Evolutionary conservation across 2,797 vertebrate species (phyloP).

Genomic region (Rallus crepitans): DNA sequence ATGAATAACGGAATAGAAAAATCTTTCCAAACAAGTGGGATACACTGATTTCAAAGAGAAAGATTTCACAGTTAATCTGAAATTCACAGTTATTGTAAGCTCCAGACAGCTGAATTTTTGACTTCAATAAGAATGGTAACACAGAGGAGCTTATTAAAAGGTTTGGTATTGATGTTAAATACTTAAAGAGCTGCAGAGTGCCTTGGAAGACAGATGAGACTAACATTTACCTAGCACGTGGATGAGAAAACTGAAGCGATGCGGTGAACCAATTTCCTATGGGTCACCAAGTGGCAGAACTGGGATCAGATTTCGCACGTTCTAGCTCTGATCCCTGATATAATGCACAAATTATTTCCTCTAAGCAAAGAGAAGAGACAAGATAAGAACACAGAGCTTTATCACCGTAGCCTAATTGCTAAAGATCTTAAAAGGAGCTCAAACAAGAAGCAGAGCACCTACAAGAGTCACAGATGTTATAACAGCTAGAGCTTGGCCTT

Average conservation of each 20-base stretch:
- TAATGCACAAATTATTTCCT: conserved; percentile 54
- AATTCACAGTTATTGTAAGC: background rate
- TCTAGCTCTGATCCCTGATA: background rate
- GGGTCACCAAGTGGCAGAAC: conserved; percentile 8
- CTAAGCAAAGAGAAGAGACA: conserved; percentile 12
- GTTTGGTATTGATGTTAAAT: background rate
- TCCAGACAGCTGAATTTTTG: conserved; percentile 30
- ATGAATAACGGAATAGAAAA: conserved; percentile 54
- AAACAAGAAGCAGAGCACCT: background rate
- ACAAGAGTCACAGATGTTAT: background rate
- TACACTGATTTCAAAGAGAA: conserved; percentile 34
- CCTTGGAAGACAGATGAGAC: background rate
- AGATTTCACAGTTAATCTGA: conserved; percentile 58
- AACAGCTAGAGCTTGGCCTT: background rate
- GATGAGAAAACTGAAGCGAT: background rate
- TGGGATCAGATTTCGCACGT: conserved; percentile 34
- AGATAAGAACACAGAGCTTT: conserved; percentile 38
- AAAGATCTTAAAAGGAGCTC: background rate
- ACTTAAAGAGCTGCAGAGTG: background rate
- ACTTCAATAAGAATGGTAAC: background rate
- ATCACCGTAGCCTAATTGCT: conserved; percentile 42
- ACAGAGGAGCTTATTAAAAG: background rate
- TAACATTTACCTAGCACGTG: background rate
- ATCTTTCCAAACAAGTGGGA: conserved; percentile 50
- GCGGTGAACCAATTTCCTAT: conserved; percentile 13